phyloP scores from a whole-genome alignment of 2,888 invertebrate genomes.

The Cryptophagus acutangulus region DNA sequence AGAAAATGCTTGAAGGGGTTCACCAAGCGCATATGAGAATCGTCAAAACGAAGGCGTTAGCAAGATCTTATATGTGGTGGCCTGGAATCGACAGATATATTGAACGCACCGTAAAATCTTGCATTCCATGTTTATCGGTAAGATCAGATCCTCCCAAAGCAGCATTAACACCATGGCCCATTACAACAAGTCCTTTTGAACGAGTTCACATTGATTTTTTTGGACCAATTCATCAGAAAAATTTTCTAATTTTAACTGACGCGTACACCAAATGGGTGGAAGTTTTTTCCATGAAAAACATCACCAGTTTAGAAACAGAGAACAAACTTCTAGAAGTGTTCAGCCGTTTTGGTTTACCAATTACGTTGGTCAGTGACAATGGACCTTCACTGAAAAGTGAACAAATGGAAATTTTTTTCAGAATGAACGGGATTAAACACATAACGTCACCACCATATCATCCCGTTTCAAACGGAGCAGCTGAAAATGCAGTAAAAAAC shows the following conservation, averaged over 20 bases:
- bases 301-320: neutral
- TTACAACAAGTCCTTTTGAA: neutral
- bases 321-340: slow-evolving; percentile 2
- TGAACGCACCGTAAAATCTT: slow-evolving; percentile 14
- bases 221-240: no score
- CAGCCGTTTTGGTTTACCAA: slow-evolving; percentile 9
- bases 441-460: slow-evolving; percentile 4
- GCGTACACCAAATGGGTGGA: slow-evolving; percentile 8
- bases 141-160: slow-evolving; percentile 1
- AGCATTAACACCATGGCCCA: neutral
- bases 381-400: slow-evolving; percentile 5
- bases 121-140: neutral
- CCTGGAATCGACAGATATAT: slow-evolving; percentile 29
- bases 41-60: slow-evolving; percentile 32
- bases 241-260: slow-evolving; percentile 9
- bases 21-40: slow-evolving; percentile 31
- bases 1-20: slow-evolving; percentile 22
- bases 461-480: slow-evolving; percentile 10
- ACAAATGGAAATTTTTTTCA: slow-evolving; percentile 11
- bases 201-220: slow-evolving; percentile 2
- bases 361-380: slow-evolving; percentile 13
- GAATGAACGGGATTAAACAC: slow-evolving; percentile 14
- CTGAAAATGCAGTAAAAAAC: slow-evolving; percentile 12
- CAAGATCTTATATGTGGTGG: slow-evolving; percentile 30
- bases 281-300: neutral